These are phyloP conservation scores for Zoanthus gigantus DNA, from an alignment of 92 coral and sea anemone species.

Conservation along the genomic window DNA sequence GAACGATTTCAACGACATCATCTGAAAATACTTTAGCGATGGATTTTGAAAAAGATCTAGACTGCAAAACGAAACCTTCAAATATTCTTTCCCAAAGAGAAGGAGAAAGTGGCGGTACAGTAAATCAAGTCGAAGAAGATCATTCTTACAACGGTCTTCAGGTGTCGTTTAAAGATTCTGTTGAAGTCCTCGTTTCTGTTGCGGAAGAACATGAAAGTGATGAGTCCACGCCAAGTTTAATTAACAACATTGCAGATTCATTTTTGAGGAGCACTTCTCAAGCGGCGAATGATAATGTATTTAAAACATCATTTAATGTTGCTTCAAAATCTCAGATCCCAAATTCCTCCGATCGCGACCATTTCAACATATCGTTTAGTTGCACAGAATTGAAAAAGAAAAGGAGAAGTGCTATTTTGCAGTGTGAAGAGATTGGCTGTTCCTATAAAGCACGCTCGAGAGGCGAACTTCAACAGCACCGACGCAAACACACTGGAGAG, in stretches of 20 bases:
- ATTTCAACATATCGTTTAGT: not conserved
- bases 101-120: not conserved
- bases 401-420: constrained; percentile 10
- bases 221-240: not conserved
- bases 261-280: not conserved
- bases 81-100: not conserved
- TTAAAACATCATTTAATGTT: not conserved
- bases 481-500: constrained; percentile 65
- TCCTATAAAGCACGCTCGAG: constrained; percentile 62
- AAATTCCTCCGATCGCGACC: not conserved
- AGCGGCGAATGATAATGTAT: not conserved
- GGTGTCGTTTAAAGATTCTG: constrained; percentile 27
- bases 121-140: not conserved
- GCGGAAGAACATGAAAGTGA: not conserved
- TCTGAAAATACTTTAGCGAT: not conserved
- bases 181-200: constrained; percentile 18
- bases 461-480: constrained; percentile 62
- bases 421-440: constrained; percentile 59
- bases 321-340: not conserved
- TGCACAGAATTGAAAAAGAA: not conserved
- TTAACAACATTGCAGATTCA: not conserved
- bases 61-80: not conserved
- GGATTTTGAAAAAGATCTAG: not conserved
- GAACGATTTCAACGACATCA: not conserved
- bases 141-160: not conserved